Evolutionary conservation across 2,797 vertebrate genomes (phyloP).

Genomic region (Galaxias olidus): DNA sequence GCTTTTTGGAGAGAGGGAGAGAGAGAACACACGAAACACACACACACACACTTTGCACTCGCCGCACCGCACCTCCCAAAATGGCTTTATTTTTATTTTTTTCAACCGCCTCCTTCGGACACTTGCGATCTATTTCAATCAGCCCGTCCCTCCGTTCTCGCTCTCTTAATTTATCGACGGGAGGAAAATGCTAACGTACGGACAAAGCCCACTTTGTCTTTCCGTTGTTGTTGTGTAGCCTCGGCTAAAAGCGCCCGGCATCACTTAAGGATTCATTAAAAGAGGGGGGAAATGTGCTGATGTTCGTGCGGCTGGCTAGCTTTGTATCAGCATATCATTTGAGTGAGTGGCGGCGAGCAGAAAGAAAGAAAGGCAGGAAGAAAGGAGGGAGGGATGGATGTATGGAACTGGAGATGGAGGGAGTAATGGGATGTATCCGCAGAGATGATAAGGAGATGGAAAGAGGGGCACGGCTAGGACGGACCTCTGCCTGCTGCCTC

Average conservation of each 20-base stretch:
- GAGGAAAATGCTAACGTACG: background rate
- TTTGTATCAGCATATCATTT: slow-evolving; percentile 54
- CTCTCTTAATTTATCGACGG: background rate
- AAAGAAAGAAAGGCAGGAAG: too few relatives aligned
- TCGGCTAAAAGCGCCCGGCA: slow-evolving; percentile 15
- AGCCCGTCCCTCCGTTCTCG: background rate
- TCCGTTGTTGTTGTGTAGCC: background rate
- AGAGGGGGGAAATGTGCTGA: slow-evolving; percentile 60
- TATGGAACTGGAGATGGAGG: background rate
- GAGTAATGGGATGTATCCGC: background rate
- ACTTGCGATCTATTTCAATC: slow-evolving; percentile 5
- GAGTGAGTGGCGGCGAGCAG: slow-evolving; percentile 13
- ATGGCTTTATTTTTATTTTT: too few relatives aligned
- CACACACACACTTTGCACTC: too few relatives aligned
- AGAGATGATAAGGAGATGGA: background rate
- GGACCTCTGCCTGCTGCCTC: too few relatives aligned
- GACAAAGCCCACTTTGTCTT: background rate
- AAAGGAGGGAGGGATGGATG: background rate
- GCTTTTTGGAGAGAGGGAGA: too few relatives aligned
- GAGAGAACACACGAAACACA: too few relatives aligned
- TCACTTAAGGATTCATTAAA: slow-evolving; percentile 41
- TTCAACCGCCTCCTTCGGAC: too few relatives aligned
- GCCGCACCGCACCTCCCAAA: too few relatives aligned
- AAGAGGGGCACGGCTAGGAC: too few relatives aligned
- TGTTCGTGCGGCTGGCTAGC: slow-evolving; percentile 40